These are phyloP conservation scores for Pelobates cultripes DNA, from an alignment of 2,797 vertebrate genomes.

Conservation along the genomic window DNA sequence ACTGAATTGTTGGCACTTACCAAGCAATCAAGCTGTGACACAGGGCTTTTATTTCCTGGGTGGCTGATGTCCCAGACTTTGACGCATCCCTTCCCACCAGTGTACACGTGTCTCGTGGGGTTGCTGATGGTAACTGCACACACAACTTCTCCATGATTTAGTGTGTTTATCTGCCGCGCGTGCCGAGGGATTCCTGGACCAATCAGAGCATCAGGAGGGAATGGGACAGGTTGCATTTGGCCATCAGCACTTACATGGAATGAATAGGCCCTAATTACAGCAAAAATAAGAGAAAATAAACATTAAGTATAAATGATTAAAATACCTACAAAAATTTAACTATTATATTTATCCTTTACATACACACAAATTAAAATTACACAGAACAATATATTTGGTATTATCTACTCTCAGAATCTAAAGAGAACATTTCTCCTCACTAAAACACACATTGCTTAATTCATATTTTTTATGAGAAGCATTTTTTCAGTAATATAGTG, in stretches of 20 bases:
- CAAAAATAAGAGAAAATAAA: neutral
- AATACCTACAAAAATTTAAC: no score
- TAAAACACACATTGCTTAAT: no score
- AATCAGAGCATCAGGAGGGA: constrained; percentile 83
- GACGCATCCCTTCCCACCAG: constrained; percentile 74
- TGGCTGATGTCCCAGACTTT: constrained; percentile 90
- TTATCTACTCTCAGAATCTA: no score
- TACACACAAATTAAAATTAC: no score
- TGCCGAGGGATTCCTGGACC: constrained; percentile 86
- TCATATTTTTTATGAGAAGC: no score
- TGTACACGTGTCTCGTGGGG: constrained; percentile 77
- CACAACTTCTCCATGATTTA: constrained; percentile 85
- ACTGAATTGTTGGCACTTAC: constrained; percentile 68
- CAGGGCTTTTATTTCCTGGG: constrained; percentile 91
- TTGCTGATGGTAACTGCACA: constrained; percentile 88
- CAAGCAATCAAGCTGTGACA: constrained; percentile 93
- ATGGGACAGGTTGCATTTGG: constrained; percentile 89
- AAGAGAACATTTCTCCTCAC: no score
- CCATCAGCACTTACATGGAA: constrained; percentile 88
- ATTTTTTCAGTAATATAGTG: no score
- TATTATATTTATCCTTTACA: no score
- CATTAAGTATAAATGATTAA: neutral
- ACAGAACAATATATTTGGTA: no score
- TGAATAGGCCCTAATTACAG: constrained; percentile 77
- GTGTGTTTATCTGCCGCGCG: constrained; percentile 85